phyloP scores from a whole-genome alignment of 2,888 invertebrate genomes.

The Nomada fucata region DNA sequence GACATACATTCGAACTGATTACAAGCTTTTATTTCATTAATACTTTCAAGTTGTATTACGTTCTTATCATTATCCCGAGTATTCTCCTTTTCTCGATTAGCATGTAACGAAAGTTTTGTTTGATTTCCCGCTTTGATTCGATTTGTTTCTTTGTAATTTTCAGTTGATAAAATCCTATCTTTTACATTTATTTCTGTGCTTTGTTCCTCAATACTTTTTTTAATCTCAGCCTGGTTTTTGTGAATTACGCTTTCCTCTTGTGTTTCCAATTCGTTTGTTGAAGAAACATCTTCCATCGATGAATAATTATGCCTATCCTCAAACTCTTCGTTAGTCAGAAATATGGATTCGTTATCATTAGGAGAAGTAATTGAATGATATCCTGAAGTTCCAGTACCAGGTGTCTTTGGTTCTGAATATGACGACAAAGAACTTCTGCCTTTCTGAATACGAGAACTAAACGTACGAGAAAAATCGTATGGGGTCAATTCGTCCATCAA shows the following conservation, averaged over 20 bases:
- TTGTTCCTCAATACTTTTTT: not conserved
- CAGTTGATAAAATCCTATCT: not conserved
- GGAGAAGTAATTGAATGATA: constrained; percentile 39
- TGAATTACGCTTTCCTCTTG: not conserved
- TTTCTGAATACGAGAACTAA: constrained; percentile 21
- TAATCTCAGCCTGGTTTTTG: no score
- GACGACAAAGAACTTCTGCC: constrained; percentile 39
- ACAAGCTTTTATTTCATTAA: not conserved
- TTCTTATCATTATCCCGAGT: not conserved
- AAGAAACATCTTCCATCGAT: not conserved
- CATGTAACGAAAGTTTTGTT: not conserved
- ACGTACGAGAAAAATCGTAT: constrained; percentile 56
- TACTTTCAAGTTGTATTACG: constrained; percentile 5
- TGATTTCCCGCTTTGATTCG: not conserved
- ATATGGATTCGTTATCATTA: constrained; percentile 24
- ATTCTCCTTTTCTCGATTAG: not conserved
- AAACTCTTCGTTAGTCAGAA: constrained; percentile 21
- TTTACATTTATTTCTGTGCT: not conserved
- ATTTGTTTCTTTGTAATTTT: constrained; percentile 3
- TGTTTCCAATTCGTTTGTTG: constrained; percentile 16
- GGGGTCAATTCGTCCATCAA: constrained; percentile 77
- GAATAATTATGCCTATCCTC: constrained; percentile 41
- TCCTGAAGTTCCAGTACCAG: constrained; percentile 46
- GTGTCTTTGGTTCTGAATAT: constrained; percentile 41
- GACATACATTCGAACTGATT: not conserved